Conservation (phyloP, 2,113 vertebrate genomes). For the Camelus bactrianus region DNA sequence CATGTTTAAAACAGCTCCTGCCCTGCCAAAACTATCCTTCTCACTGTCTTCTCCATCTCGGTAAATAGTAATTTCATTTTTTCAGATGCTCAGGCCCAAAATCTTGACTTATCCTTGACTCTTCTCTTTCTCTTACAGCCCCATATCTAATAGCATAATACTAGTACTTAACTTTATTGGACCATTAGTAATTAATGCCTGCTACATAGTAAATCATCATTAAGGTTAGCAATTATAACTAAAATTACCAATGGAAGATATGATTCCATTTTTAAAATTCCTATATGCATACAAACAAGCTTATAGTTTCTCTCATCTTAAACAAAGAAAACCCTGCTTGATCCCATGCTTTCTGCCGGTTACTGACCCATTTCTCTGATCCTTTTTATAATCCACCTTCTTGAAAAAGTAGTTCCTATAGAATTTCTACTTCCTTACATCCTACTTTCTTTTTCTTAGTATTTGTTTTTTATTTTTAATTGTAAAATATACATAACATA, state of each 20-base stretch:
- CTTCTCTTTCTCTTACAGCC: background rate
- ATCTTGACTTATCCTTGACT: background rate
- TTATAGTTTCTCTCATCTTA: background rate
- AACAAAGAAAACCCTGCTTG: background rate
- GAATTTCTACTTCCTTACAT: background rate
- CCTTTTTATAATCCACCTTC: background rate
- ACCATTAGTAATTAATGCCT: background rate
- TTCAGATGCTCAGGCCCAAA: background rate
- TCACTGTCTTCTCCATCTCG: background rate
- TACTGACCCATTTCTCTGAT: slow-evolving; percentile 22
- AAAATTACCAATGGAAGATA: background rate
- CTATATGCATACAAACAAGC: background rate
- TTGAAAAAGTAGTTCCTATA: background rate
- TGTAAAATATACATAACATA: background rate
- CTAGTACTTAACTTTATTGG: background rate
- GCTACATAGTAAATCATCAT: background rate
- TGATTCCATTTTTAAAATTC: background rate
- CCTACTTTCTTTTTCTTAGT: background rate
- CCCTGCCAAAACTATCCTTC: background rate
- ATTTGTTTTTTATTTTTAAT: background rate
- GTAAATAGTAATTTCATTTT: background rate
- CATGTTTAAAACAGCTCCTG: background rate
- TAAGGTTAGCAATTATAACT: background rate
- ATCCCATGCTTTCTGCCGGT: background rate
- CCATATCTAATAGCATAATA: background rate